Base-by-base conservation (phyloP, 2,797 vertebrate genomes). In the Lepilemur ruficaudatus region DNA sequence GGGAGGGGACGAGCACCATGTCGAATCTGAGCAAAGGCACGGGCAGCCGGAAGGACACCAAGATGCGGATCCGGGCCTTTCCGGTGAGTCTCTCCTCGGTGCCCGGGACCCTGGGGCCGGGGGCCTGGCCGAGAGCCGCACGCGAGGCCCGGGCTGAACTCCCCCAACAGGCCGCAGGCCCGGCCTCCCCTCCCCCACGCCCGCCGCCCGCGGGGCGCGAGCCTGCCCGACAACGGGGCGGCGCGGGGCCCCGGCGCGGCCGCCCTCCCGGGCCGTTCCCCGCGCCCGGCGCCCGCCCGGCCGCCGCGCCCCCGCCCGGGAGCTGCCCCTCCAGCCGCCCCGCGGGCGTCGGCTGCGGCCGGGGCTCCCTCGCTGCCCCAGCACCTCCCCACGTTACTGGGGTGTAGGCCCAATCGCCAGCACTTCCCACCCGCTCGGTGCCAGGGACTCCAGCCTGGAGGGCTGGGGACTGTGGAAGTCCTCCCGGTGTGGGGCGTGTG, bases 61-160 rank as follows among this genome's bases (percentile, higher is more conserved):
- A 99, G 99, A 99, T 99, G 99, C 99, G 99, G 99, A 99, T 99
- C 99, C 99, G 99, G 98, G 99, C 99, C 98, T 99, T 99, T 99
- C 99, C 99, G 99, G 99, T 99, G 98, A 99, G 99, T 98, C 73
- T 73, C 79, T 92, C 0, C 98, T 98, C 98, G 95, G 90, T 95
- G 65, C 97, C 87, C 85, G 82, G 96, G 95, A 89, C 80, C 89
- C 93, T 67, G 52, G 93, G 97, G 98, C 70, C 78, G 96, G 92
- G 81, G 93, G 22, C 59, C 81, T 96, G 89, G 98, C 87, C 82
- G 67, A 86, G 72, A 87, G 79, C 81, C 75, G 93, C 94, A 93
- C 90, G 95, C 96, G 91, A 91, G 85, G 94, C 97, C 97, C 70
- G 89, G 95, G 96, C 97, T 86, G 94, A 87, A 83, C 63, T 91